A percentile compares a stretch with the other conserved stretches of the same genome.
Evolutionary conservation across 2,888 invertebrate genomes (phyloP).

Genomic region (Polyommatus iphigenia): DNA sequence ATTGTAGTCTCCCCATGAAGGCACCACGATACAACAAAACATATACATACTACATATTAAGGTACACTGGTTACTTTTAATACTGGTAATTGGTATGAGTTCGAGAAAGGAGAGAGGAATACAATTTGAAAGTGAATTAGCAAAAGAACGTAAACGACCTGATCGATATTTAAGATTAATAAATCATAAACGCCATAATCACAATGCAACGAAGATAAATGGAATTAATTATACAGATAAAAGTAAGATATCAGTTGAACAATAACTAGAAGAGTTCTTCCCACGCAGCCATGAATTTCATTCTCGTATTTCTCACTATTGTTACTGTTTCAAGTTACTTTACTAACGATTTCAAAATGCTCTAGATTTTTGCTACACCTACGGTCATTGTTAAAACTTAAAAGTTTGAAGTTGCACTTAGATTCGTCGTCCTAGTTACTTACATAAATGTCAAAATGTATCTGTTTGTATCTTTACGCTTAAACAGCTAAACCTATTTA

Average conservation of each 20-base stretch:
- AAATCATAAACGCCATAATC: slow-evolving; percentile 28
- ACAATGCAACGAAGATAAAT: slow-evolving; percentile 30
- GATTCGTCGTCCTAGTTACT: too few relatives aligned
- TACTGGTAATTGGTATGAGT: too few relatives aligned
- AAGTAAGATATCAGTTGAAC: slow-evolving; percentile 39
- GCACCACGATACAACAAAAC: too few relatives aligned
- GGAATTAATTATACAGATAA: slow-evolving; percentile 34
- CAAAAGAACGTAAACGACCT: background rate
- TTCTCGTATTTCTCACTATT: slow-evolving; percentile 69
- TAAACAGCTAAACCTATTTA: too few relatives aligned
- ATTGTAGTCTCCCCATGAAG: too few relatives aligned
- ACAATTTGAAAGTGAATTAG: background rate
- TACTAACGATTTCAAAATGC: slow-evolving; percentile 62
- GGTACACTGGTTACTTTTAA: too few relatives aligned
- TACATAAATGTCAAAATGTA: too few relatives aligned
- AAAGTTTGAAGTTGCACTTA: too few relatives aligned
- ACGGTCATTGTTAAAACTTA: slow-evolving; percentile 35
- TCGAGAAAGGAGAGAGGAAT: background rate
- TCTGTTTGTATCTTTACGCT: too few relatives aligned
- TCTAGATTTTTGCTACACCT: slow-evolving; percentile 50
- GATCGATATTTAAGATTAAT: slow-evolving; percentile 2
- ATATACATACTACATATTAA: too few relatives aligned
- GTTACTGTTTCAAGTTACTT: slow-evolving; percentile 59
- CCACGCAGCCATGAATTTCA: slow-evolving; percentile 59
- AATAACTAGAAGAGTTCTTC: slow-evolving; percentile 59